phyloP scores from a whole-genome alignment of 2,113 vertebrate species.

The Odocoileus virginianus region DNA sequence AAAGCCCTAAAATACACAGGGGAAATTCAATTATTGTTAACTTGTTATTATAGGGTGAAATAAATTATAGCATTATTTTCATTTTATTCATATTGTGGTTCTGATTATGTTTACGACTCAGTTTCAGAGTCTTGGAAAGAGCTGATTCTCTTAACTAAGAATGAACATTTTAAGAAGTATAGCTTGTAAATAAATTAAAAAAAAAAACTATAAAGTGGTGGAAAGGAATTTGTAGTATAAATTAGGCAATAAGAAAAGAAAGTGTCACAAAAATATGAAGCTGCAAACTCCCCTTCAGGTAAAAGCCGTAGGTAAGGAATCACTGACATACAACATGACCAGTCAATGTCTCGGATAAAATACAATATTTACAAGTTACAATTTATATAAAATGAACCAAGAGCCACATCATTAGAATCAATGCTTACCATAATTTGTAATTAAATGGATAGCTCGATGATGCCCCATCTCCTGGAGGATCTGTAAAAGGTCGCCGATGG shows the following conservation, averaged over 20 bases:
- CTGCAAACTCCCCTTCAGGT: not conserved
- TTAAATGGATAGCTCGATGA: slow-evolving; percentile 78
- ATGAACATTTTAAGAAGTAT: not conserved
- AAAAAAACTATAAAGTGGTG: not conserved
- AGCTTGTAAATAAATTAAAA: not conserved
- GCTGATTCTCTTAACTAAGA: not conserved
- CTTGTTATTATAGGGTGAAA: not conserved
- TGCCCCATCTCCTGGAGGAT: slow-evolving; percentile 84
- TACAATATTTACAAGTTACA: slow-evolving; percentile 2
- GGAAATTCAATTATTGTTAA: not conserved
- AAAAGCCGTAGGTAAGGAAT: not conserved
- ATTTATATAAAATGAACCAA: not conserved
- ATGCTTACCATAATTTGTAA: slow-evolving; percentile 73
- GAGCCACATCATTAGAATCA: not conserved
- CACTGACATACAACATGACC: not conserved
- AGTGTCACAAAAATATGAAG: not conserved
- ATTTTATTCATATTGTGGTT: slow-evolving; percentile 20
- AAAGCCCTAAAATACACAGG: not conserved
- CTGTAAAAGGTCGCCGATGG: slow-evolving; percentile 79
- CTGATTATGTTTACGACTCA: not conserved
- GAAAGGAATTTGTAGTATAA: not conserved
- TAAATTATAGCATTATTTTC: not conserved
- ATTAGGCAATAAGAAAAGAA: not conserved
- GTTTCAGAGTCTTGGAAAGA: not conserved
- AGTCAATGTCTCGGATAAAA: not conserved